Percentiles rank a stretch among this genome's conserved stretches.
Evolutionary conservation across 2,113 vertebrate genomes (phyloP).

Genomic region (Regulus satrapa): DNA sequence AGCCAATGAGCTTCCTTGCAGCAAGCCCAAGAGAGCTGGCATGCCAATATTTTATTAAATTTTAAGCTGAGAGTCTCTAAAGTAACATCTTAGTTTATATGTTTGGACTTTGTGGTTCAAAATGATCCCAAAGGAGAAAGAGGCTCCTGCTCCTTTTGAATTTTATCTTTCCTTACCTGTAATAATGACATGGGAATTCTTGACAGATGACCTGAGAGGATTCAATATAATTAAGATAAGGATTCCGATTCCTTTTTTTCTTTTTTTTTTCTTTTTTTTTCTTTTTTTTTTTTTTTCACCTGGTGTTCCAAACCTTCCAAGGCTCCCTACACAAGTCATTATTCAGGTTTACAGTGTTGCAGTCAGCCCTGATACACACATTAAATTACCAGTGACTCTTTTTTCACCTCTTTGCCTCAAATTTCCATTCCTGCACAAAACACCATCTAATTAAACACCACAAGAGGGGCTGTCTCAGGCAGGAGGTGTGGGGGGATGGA

Average conservation of each 20-base stretch:
- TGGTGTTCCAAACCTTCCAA: neutral
- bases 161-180: neutral
- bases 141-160: neutral
- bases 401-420: slow-evolving; percentile 2
- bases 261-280: neutral
- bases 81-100: neutral
- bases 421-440: neutral
- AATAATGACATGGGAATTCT: neutral
- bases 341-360: neutral
- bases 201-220: neutral
- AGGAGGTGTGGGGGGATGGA: fast-evolving
- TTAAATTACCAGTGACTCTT: slow-evolving; percentile 13
- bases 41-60: neutral
- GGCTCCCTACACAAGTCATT: neutral
- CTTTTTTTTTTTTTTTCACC: neutral
- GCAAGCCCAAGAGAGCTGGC: neutral
- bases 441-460: slow-evolving; percentile 7
- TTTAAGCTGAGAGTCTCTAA: neutral
- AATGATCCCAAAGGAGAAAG: neutral
- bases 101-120: neutral
- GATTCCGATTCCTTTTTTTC: neutral
- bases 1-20: neutral
- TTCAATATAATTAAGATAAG: neutral
- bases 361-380: neutral
- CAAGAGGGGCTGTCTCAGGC: neutral